A percentile compares a stretch with the other conserved stretches of the same genome.
Evolutionary conservation across 2,888 invertebrate species (phyloP).

Genomic region (Cryptocheilus praepositus): DNA sequence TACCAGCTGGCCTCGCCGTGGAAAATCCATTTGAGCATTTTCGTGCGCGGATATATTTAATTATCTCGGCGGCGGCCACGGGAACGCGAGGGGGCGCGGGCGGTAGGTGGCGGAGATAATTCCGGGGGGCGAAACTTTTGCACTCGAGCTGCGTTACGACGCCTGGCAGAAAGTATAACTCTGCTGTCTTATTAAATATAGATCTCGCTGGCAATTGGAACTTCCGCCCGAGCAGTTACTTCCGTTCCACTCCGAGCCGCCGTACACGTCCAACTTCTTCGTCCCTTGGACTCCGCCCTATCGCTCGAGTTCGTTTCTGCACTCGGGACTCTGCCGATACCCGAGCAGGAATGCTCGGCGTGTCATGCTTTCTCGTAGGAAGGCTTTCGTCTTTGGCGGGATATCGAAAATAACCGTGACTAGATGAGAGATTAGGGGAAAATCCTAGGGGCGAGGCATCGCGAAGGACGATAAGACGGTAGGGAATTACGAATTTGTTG

Average conservation of each 20-base stretch:
- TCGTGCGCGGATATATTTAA: conserved; percentile 67
- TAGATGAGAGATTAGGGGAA: too few species aligned
- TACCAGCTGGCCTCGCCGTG: conserved; percentile 32
- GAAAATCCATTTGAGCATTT: conserved; percentile 64
- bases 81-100: conserved; percentile 38
- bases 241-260: conserved; percentile 28
- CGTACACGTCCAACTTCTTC: conserved; percentile 18
- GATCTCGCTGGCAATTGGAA: conserved; percentile 64
- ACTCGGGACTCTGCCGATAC: too few species aligned
- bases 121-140: conserved; percentile 52
- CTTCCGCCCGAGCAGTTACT: conserved; percentile 61
- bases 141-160: conserved; percentile 58
- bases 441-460: too few species aligned
- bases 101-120: conserved; percentile 28
- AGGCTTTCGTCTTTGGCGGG: too few species aligned
- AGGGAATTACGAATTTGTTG: too few species aligned
- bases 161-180: conserved; percentile 61
- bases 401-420: too few species aligned
- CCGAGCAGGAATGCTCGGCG: too few species aligned
- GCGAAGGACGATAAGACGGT: too few species aligned
- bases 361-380: too few species aligned
- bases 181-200: conserved; percentile 68
- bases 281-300: background rate
- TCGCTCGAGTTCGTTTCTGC: conserved; percentile 9
- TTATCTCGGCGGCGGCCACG: conserved; percentile 57